Evolutionary conservation across 2,797 vertebrate species (phyloP), one percentile per base, ranked within the genome.

Genomic region (Tympanoctomys barrerae): DNA sequence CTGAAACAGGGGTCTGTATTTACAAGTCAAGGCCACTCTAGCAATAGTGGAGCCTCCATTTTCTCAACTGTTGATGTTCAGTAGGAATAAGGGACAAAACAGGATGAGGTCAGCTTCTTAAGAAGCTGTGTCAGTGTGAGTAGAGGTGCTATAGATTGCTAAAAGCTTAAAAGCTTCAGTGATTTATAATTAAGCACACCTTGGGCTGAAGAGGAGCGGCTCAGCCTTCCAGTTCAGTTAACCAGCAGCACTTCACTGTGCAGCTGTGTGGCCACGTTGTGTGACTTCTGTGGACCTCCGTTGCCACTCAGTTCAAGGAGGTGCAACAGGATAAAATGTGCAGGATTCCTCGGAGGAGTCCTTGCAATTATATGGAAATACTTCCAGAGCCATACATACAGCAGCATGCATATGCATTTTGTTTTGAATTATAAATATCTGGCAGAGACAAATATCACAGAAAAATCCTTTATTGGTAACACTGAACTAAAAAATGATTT

Each of bases 111-210:
- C 85, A 85, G 66, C 54, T 57, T 89, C 64, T 5, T 14, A 57
- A 88, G 84, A 73, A 49, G 64, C 12, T 84, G 78, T 83, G 31
- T 73, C 21, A 24, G 11, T 81, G 42, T 78, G 64, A 91, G 42
- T 11, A 91, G 36, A 78, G 12, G n/a, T 61, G 24, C 18, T 82
- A 82, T 70, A 86, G 86, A 89, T 59, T 95, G 93, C 94, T 36
- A 94, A 71, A 71, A 31, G 4, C 77, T 90, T 24, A 54, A 31
- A 89, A 80, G 42, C 49, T 62, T 57, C 11, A 73, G 22, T 79
- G 57, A n/a, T 49, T 97, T 92, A 16, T 49, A 78, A 21, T 78
- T 77, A 81, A 71, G 57, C 90, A 26, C 31, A 39, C 18, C n/a
- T 62, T 90, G 78, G 36, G 36, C n/a, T 57, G 14, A 62, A 64